Percentiles rank a stretch among this genome's conserved stretches.
phyloP scores from a whole-genome alignment of 2,797 vertebrate species.

The Pangasius sanitwongsei region DNA sequence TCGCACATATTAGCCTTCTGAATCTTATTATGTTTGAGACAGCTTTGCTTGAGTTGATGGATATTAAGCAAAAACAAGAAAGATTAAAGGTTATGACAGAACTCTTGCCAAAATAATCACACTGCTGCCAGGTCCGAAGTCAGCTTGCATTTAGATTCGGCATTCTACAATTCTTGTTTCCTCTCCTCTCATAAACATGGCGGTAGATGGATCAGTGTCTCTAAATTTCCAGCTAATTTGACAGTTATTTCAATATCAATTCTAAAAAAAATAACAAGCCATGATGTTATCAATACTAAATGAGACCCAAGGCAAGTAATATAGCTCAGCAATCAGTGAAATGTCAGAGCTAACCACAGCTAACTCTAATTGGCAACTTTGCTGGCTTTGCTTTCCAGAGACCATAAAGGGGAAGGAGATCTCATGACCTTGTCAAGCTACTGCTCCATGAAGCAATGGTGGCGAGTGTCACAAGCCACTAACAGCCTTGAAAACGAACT shows the following conservation, averaged over 20 bases:
- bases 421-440: conserved; percentile 54
- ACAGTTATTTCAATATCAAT: not conserved
- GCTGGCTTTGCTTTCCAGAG: conserved; percentile 47
- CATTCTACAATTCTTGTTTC: not conserved
- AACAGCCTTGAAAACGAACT: not conserved
- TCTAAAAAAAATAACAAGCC: not conserved
- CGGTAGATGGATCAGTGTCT: not conserved
- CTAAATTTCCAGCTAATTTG: not conserved
- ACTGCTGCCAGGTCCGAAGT: conserved; percentile 38
- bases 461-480: conserved; percentile 14
- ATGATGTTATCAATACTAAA: conserved; percentile 32
- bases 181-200: not conserved
- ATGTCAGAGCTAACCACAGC: conserved; percentile 46
- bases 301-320: conserved; percentile 5
- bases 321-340: conserved; percentile 47
- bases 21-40: conserved; percentile 33
- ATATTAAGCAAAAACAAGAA: conserved; percentile 37
- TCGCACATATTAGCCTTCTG: not conserved
- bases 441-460: conserved; percentile 30
- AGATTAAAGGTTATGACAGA: conserved; percentile 47
- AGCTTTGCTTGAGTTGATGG: conserved; percentile 32
- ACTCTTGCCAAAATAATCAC: conserved; percentile 44
- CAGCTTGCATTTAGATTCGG: not conserved
- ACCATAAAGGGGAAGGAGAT: conserved; percentile 41
- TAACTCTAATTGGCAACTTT: conserved; percentile 54